These are phyloP conservation scores for Sphaerodactylus townsendi DNA, from an alignment of 2,113 vertebrate species.

Conservation along the genomic window DNA sequence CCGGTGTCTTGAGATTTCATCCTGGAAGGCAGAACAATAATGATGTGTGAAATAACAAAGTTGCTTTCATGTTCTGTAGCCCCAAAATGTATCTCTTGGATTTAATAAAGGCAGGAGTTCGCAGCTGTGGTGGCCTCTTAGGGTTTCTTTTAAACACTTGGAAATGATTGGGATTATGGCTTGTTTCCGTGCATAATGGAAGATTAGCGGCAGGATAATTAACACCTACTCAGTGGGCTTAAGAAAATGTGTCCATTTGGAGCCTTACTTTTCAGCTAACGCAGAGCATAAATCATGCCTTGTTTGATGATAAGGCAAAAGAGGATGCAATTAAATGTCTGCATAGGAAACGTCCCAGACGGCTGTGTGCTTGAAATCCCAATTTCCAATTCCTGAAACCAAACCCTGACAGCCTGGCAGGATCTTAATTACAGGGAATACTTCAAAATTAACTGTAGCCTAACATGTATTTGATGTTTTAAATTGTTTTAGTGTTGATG, in stretches of 20 bases:
- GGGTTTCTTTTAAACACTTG: conserved; percentile 2
- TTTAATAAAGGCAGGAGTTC: neutral
- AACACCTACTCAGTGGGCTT: neutral
- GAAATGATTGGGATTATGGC: neutral
- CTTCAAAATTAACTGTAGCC: no score
- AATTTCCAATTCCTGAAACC: neutral
- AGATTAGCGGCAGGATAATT: conserved; percentile 9
- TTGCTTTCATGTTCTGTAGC: neutral
- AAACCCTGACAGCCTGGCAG: neutral
- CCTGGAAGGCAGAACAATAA: neutral
- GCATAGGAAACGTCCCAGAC: neutral
- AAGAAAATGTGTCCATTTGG: neutral
- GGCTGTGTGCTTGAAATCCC: neutral
- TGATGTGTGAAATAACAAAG: neutral
- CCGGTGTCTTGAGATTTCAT: accelerated
- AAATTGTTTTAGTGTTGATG: no score
- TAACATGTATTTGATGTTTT: no score
- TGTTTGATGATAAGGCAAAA: neutral
- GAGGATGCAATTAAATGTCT: neutral
- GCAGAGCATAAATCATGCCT: neutral
- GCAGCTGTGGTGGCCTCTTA: neutral
- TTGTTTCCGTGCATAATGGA: neutral
- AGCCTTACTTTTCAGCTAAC: neutral
- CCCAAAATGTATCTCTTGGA: neutral
- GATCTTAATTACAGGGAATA: no score